Conservation (phyloP, 2,113 vertebrate genomes). For the Acrocephalus kingi region DNA sequence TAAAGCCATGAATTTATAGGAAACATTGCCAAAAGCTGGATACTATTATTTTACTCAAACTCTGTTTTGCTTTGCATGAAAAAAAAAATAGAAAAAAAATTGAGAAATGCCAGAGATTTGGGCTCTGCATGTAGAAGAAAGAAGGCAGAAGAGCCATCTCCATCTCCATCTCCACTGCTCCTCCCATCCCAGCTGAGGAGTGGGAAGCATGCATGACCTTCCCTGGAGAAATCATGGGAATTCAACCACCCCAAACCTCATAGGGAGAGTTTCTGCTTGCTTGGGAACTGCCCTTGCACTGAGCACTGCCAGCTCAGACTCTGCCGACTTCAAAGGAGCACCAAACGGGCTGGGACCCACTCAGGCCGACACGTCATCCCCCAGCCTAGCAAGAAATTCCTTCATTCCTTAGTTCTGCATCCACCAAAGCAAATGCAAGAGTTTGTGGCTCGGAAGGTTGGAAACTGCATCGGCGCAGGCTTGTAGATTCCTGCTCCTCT, state of each 20-base stretch:
- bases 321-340: conserved; percentile 14
- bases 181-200: background rate
- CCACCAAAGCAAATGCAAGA: background rate
- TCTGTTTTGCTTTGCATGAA: conserved; percentile 5
- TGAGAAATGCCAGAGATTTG: background rate
- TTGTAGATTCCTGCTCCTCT: background rate
- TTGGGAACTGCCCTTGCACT: background rate
- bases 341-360: background rate
- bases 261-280: background rate
- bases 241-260: background rate
- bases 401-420: background rate
- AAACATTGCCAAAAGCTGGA: conserved; percentile 58
- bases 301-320: background rate
- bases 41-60: conserved; percentile 58
- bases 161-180: background rate
- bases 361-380: fast-evolving
- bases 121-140: background rate
- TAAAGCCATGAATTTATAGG: conserved; percentile 57
- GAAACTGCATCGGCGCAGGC: background rate
- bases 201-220: background rate
- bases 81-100: background rate
- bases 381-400: background rate
- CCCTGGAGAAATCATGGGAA: conserved; percentile 5
- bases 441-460: background rate
- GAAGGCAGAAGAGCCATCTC: conserved; percentile 11